A percentile compares a stretch with the other conserved stretches of the same genome.
phyloP scores from a whole-genome alignment of 2,797 vertebrate species.

The Mus spretus region DNA sequence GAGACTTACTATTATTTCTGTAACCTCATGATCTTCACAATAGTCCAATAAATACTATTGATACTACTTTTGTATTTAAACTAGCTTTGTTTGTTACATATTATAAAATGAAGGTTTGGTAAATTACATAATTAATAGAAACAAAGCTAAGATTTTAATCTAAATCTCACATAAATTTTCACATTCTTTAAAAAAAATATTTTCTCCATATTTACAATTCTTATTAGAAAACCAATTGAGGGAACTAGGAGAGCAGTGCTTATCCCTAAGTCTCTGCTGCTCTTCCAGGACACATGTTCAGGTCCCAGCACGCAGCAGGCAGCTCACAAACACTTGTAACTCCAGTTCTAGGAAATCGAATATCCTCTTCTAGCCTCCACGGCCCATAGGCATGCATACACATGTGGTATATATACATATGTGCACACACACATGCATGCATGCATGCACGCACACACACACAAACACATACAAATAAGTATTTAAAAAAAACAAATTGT shows the following conservation, averaged over 20 bases:
- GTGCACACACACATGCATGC: too few species aligned
- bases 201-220: conserved; percentile 47
- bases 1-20: conserved; percentile 24
- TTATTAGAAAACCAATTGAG: not conserved
- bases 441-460: too few species aligned
- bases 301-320: not conserved
- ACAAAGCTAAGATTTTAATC: conserved; percentile 62
- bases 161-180: not conserved
- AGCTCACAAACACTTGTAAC: not conserved
- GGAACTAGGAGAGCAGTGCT: not conserved
- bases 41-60: conserved; percentile 48
- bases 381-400: not conserved
- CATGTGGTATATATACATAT: not conserved
- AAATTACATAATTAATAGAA: conserved; percentile 41
- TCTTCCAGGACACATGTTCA: not conserved
- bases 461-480: not conserved
- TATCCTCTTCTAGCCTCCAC: not conserved
- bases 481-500: not conserved
- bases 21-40: conserved; percentile 52
- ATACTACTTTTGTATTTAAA: not conserved
- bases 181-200: conserved; percentile 44
- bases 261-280: not conserved
- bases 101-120: conserved; percentile 63
- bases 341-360: not conserved
- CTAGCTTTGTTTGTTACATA: conserved; percentile 28